phyloP scores from a whole-genome alignment of 2,113 vertebrate species.

The Mustelus asterias region DNA sequence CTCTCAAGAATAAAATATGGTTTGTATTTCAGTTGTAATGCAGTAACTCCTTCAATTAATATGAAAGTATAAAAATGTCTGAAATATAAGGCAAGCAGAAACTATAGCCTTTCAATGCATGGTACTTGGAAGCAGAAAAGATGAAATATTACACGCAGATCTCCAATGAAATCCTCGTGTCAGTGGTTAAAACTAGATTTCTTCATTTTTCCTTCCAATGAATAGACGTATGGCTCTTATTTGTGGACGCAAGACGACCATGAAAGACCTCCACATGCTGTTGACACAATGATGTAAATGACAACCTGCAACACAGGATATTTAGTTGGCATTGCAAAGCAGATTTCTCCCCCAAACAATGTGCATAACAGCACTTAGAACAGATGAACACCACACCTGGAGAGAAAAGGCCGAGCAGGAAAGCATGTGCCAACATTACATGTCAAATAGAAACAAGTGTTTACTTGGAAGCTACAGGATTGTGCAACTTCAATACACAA shows the following conservation, averaged over 20 bases:
- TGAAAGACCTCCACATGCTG: constrained; percentile 73
- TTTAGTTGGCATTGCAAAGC: neutral
- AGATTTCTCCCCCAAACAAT: neutral
- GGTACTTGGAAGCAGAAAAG: neutral
- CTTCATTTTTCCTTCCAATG: constrained; percentile 40
- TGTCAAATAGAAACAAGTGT: neutral
- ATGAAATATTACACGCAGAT: constrained; percentile 17
- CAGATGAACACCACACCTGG: neutral
- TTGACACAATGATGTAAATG: constrained; percentile 80
- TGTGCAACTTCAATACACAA: neutral
- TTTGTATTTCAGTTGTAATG: constrained; percentile 27
- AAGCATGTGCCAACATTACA: neutral
- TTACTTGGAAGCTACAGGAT: neutral
- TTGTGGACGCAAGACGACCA: constrained; percentile 78
- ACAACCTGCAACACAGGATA: constrained; percentile 63
- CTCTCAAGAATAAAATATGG: constrained; percentile 23
- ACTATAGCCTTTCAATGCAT: constrained; percentile 30
- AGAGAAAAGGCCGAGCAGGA: neutral
- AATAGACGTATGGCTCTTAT: constrained; percentile 42
- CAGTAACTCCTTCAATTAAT: constrained; percentile 31
- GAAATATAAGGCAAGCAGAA: constrained; percentile 36
- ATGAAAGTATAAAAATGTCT: constrained; percentile 36
- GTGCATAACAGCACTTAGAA: neutral
- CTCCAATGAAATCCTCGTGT: neutral
- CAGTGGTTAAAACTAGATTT: constrained; percentile 17